Evolutionary conservation across 2,888 invertebrate genomes (phyloP).

Genomic region (Thyatira batis): DNA sequence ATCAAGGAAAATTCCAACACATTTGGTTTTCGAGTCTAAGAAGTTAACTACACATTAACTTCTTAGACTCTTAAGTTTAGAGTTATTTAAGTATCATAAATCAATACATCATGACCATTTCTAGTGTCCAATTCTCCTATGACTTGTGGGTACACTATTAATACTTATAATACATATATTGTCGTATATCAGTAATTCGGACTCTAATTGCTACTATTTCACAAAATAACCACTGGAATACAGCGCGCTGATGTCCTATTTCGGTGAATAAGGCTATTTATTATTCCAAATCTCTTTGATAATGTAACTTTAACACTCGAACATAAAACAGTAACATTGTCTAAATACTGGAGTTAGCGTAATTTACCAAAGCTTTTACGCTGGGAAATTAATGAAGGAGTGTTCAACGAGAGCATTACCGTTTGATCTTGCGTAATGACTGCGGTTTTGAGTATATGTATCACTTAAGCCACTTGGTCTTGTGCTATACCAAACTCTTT

Average conservation of each 20-base stretch:
- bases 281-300: not conserved
- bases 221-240: not conserved
- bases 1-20: no score
- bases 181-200: constrained; percentile 15
- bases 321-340: constrained; percentile 9
- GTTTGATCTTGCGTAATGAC: constrained; percentile 65
- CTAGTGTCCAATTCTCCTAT: constrained; percentile 22
- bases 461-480: constrained; percentile 42
- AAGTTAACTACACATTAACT: no score
- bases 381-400: constrained; percentile 27
- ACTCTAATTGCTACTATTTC: not conserved
- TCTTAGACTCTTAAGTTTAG: no score
- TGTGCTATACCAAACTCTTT: constrained; percentile 20
- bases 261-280: not conserved
- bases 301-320: constrained; percentile 9
- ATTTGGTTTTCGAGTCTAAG: no score
- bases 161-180: constrained; percentile 10
- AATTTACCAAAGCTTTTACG: constrained; percentile 30
- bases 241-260: not conserved
- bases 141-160: constrained; percentile 23
- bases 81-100: no score
- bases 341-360: constrained; percentile 26
- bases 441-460: constrained; percentile 44
- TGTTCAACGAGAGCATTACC: constrained; percentile 26
- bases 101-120: no score